A percentile compares a stretch with the other conserved stretches of the same genome.
Evolutionary conservation across 1,140 invertebrate species (phyloP).

Genomic region (Dermatophagoides farinae): DNA sequence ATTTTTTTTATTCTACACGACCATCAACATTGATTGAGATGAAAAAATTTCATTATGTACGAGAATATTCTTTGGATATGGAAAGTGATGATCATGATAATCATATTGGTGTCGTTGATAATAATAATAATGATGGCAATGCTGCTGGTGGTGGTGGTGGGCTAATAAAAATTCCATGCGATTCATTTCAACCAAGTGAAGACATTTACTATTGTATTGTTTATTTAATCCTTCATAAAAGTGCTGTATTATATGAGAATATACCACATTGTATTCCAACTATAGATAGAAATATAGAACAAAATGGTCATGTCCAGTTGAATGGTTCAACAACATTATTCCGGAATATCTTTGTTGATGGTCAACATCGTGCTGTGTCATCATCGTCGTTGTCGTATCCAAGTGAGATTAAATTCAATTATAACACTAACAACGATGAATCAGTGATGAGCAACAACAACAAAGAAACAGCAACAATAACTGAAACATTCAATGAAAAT

Average conservation of each 20-base stretch:
- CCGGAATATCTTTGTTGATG: too few species aligned
- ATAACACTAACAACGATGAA: neutral
- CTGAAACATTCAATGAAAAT: neutral
- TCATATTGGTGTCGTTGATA: too few species aligned
- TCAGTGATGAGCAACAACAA: neutral
- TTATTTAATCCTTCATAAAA: neutral
- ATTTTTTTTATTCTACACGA: neutral
- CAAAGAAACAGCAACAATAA: neutral
- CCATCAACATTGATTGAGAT: conserved; percentile 4
- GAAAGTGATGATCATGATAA: neutral
- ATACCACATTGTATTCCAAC: conserved; percentile 2
- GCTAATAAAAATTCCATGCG: neutral
- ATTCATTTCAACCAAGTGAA: neutral
- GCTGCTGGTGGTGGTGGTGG: neutral
- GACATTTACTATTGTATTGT: neutral
- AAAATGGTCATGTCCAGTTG: neutral
- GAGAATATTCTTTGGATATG: neutral
- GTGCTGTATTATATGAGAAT: neutral
- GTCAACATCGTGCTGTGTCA: too few species aligned
- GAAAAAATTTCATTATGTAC: neutral
- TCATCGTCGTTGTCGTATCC: too few species aligned
- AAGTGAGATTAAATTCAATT: too few species aligned
- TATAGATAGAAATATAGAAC: neutral
- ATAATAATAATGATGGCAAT: too few species aligned
- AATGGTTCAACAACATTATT: too few species aligned